phyloP scores from a whole-genome alignment of 2,797 vertebrate species.

The Eulemur albifrons region DNA sequence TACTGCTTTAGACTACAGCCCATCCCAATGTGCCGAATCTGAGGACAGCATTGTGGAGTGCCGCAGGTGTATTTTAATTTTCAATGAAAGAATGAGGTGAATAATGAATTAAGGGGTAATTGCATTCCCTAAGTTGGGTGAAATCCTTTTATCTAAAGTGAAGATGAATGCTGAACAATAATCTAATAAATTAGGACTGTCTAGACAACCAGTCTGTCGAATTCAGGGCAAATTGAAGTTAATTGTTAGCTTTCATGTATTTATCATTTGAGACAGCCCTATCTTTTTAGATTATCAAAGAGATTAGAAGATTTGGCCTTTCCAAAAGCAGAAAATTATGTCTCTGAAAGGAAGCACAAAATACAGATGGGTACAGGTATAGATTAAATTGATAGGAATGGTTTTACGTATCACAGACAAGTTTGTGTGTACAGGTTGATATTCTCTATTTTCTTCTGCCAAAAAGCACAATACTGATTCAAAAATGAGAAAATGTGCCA shows the following conservation, averaged over 20 bases:
- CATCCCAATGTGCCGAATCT: not conserved
- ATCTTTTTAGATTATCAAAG: constrained; percentile 48
- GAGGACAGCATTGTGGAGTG: not conserved
- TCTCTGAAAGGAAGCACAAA: constrained; percentile 36
- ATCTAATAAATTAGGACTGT: constrained; percentile 74
- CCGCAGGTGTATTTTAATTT: constrained; percentile 15
- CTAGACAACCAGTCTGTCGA: constrained; percentile 73
- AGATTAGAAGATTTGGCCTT: constrained; percentile 38
- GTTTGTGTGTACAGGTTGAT: not conserved
- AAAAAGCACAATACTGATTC: not conserved
- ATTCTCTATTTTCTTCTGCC: constrained; percentile 19
- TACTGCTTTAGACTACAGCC: not conserved
- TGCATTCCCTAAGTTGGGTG: constrained; percentile 58
- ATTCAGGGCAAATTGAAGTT: constrained; percentile 65
- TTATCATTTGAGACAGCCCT: constrained; percentile 62
- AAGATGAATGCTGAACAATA: constrained; percentile 66
- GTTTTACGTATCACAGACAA: not conserved
- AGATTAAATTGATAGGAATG: not conserved
- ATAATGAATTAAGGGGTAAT: constrained; percentile 68
- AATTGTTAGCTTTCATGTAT: constrained; percentile 66
- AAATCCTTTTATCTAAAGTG: constrained; percentile 66
- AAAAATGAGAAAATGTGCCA: constrained; percentile 32
- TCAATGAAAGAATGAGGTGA: constrained; percentile 42
- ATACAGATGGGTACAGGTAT: not conserved
- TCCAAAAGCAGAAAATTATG: constrained; percentile 46